Evolutionary conservation across 2,113 vertebrate species (phyloP).

Genomic region (Grammomys surdaster): DNA sequence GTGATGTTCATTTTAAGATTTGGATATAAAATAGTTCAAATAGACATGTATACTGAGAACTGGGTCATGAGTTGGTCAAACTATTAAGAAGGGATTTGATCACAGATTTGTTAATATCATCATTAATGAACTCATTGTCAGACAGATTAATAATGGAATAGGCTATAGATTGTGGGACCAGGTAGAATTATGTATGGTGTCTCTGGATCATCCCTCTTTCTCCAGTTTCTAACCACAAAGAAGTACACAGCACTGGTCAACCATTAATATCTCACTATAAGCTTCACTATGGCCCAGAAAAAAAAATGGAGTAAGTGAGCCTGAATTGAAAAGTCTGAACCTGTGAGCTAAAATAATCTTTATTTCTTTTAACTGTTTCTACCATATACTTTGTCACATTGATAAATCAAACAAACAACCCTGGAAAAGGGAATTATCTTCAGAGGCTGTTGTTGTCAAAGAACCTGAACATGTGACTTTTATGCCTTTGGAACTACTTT

Average conservation of each 20-base stretch:
- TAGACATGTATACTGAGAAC: background rate
- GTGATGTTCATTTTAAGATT: background rate
- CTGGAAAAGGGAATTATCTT: background rate
- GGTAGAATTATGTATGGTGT: background rate
- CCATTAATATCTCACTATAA: background rate
- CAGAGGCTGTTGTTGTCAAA: background rate
- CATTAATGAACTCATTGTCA: background rate
- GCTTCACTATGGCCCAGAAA: background rate
- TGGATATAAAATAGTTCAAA: background rate
- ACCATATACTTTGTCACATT: background rate
- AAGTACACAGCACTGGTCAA: background rate
- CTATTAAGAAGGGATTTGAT: background rate
- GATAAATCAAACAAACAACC: too few species aligned
- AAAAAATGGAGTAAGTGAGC: background rate
- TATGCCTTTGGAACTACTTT: background rate
- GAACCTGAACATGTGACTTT: too few species aligned
- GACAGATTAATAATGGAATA: too few species aligned
- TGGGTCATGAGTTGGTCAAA: background rate
- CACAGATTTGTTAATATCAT: background rate
- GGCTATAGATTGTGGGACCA: background rate
- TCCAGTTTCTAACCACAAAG: accelerated
- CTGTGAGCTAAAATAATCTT: background rate
- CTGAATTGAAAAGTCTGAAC: background rate
- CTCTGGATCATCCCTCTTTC: too few species aligned
- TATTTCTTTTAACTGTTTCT: background rate